Conservation (phyloP, 2,888 invertebrate species). For the Athetis lepigone region DNA sequence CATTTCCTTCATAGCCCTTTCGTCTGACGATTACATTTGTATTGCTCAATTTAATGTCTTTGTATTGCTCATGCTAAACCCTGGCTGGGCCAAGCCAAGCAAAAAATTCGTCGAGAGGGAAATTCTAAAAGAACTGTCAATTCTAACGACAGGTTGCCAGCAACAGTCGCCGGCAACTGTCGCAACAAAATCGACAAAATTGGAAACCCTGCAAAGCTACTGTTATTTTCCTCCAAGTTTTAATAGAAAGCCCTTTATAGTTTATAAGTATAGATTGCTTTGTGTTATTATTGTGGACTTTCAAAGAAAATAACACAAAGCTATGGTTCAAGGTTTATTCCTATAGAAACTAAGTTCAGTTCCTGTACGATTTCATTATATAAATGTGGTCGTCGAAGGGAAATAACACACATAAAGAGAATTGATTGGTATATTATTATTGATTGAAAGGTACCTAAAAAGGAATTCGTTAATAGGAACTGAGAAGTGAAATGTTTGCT, state of each 20-base stretch:
- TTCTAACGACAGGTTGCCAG: neutral
- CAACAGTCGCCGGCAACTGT: neutral
- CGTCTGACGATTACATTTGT: conserved; percentile 38
- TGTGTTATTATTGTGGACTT: conserved; percentile 68
- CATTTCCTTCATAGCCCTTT: conserved; percentile 41
- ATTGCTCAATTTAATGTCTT: conserved; percentile 37
- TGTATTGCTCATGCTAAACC: conserved; percentile 35
- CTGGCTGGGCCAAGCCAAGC: conserved; percentile 24
- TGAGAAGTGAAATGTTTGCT: neutral
- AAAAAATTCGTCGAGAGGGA: conserved; percentile 47
- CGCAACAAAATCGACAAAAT: neutral
- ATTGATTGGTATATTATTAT: neutral
- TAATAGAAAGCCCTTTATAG: conserved; percentile 73
- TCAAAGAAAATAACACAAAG: conserved; percentile 66
- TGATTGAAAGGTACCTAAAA: neutral
- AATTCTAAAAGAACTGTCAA: neutral
- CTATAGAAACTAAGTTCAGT: conserved; percentile 48
- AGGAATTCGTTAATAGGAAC: neutral
- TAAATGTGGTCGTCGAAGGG: conserved; percentile 23
- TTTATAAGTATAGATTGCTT: conserved; percentile 70
- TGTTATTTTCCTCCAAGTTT: conserved; percentile 61
- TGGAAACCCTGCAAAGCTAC: conserved; percentile 61
- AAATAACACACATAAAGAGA: conserved; percentile 6
- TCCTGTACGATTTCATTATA: conserved; percentile 43
- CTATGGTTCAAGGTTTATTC: conserved; percentile 54